Evolutionary conservation across 2,888 invertebrate species (phyloP).

Genomic region (Trilocha varians): DNA sequence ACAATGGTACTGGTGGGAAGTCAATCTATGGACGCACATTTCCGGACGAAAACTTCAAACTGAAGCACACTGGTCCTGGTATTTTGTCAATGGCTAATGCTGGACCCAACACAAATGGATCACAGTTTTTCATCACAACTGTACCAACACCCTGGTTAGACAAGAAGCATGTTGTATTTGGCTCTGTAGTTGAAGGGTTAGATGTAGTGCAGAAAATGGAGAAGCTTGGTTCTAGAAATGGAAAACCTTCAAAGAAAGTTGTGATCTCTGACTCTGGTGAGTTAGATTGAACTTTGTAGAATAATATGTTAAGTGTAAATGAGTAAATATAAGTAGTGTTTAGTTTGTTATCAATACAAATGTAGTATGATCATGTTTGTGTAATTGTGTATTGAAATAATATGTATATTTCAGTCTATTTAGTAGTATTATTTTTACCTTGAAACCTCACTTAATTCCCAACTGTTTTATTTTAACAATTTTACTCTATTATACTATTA

Average conservation of each 20-base stretch:
- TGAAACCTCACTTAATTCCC: too few relatives aligned
- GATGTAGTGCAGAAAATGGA: slow-evolving; percentile 92
- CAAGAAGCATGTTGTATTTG: slow-evolving; percentile 95
- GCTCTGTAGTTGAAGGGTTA: slow-evolving; percentile 91
- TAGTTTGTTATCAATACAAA: too few relatives aligned
- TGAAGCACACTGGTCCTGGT: slow-evolving; percentile 93
- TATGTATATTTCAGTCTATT: too few relatives aligned
- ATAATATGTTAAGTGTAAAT: too few relatives aligned
- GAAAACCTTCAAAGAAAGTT: slow-evolving; percentile 88
- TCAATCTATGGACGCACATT: slow-evolving; percentile 96
- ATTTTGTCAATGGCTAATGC: slow-evolving; percentile 96
- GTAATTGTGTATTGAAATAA: too few relatives aligned
- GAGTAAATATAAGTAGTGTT: too few relatives aligned
- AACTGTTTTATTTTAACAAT: too few relatives aligned
- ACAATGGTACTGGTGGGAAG: slow-evolving; percentile 95
- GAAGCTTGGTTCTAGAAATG: slow-evolving; percentile 84
- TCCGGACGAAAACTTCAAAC: slow-evolving; percentile 94
- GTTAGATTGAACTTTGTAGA: slow-evolving; percentile 65
- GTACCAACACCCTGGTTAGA: slow-evolving; percentile 95
- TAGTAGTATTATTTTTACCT: too few relatives aligned
- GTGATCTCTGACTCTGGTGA: slow-evolving; percentile 88
- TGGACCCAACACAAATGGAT: slow-evolving; percentile 96
- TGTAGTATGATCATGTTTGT: too few relatives aligned
- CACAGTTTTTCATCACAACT: slow-evolving; percentile 97
- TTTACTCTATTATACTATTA: too few relatives aligned